phyloP scores from a whole-genome alignment of 2,113 vertebrate genomes.

The Lasiurus cinereus region DNA sequence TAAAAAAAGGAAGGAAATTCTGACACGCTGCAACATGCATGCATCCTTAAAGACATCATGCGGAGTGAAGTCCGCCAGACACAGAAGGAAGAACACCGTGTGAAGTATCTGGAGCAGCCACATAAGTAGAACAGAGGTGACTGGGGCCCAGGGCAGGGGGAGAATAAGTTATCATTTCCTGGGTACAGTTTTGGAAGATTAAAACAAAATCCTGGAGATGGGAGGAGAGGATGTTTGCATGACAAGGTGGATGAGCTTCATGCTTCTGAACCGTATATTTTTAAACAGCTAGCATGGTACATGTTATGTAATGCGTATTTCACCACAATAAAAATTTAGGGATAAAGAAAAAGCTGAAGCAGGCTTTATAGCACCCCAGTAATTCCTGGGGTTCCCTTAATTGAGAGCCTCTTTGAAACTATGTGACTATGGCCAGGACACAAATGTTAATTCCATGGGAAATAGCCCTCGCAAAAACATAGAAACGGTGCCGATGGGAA shows the following conservation, averaged over 20 bases:
- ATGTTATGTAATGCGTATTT: neutral
- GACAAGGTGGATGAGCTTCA: neutral
- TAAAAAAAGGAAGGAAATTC: neutral
- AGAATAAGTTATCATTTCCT: neutral
- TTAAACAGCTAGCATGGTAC: neutral
- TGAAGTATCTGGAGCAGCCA: neutral
- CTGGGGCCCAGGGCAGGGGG: no score
- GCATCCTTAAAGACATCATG: neutral
- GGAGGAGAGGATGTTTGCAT: rapidly evolving
- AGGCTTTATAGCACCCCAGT: neutral
- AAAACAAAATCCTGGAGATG: neutral
- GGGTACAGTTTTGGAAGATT: neutral
- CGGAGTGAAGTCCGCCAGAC: neutral
- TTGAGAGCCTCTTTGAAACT: neutral
- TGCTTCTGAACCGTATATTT: rapidly evolving
- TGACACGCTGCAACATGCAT: neutral
- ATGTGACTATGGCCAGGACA: neutral
- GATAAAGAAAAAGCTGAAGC: neutral
- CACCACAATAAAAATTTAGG: neutral
- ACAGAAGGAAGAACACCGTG: neutral
- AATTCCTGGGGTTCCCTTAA: neutral
- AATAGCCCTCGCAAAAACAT: neutral
- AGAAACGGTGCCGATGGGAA: neutral
- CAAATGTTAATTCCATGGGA: neutral
- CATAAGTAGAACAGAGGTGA: neutral